Base-by-base conservation (phyloP, 2,113 vertebrate species). In the Aptenodytes forsteri region DNA sequence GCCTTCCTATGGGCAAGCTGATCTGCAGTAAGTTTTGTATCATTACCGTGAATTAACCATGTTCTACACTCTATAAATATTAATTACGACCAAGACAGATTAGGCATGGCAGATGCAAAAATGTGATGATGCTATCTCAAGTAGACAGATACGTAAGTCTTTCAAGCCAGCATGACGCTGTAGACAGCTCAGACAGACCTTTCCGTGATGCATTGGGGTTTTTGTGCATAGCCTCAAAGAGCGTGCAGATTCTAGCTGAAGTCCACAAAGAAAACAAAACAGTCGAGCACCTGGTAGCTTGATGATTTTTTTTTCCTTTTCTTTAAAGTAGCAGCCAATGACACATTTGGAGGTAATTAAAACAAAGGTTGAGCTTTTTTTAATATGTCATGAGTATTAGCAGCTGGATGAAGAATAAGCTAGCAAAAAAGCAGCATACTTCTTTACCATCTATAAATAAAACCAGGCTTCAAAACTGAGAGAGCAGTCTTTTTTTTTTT, bases 281-380 rank as follows among this genome's bases (percentile, higher is more conserved):
- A 49, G 44, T 82, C 11, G 11, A 91, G 44, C 77, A 89, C 81
- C 70, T 97, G 61, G 25, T 16, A 67, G 49, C 38, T 76, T 46
- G 38, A 38, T 56, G 34, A 10, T 8, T 27, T 19, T 25, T 3
- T 44, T 10, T 19, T 13, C 1, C 15, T 26, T 40, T 65, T 73
- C 85, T 93, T 90, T 92, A 54, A 88, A 81, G 56, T 23, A 66
- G 38, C 2, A 4, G 79, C 72, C 85, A 90, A 17, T 72, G 21
- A 84, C 19, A 50, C 61, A 77, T 91, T 92, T 87, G 80, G 47
- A 92, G 56, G 46, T 22, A 61, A 87, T 89, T 78, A 89, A 94
- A 88, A 78, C 40, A 72, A 87, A 91, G 30, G 26, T 23, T 75
- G 69, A 83, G n/a, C 34, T 40, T 85, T 84, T 85, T 80, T 80